Evolutionary conservation across 2,113 vertebrate species (phyloP).

Genomic region (Cranoglanis bouderius): DNA sequence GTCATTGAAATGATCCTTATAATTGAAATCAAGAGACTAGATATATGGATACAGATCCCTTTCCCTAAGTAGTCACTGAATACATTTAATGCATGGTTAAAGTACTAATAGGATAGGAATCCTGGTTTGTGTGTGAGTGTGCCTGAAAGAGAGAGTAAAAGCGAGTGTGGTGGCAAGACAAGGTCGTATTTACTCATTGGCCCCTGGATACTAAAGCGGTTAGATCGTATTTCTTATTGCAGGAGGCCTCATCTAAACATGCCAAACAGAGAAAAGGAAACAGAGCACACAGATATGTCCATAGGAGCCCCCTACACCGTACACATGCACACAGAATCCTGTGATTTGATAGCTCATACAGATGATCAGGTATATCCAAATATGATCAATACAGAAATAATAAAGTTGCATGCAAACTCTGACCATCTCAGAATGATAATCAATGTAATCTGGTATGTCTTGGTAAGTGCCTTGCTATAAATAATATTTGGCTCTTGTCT

Average conservation of each 20-base stretch:
- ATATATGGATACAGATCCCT: background rate
- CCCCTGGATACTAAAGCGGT: slow-evolving; percentile 32
- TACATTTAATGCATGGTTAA: background rate
- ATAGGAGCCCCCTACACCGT: background rate
- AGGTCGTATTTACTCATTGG: slow-evolving; percentile 21
- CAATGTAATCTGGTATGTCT: slow-evolving; percentile 24
- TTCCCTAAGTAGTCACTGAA: background rate
- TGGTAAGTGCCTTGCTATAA: slow-evolving; percentile 35
- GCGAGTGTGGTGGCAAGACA: background rate
- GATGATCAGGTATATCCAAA: background rate
- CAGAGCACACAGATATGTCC: slow-evolving; percentile 34
- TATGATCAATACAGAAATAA: background rate
- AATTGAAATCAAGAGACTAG: background rate
- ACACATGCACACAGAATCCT: background rate
- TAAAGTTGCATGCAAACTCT: background rate
- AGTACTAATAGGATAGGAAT: background rate
- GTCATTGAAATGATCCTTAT: background rate
- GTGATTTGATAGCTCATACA: background rate
- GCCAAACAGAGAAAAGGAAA: slow-evolving; percentile 35
- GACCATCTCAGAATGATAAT: background rate
- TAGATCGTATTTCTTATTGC: slow-evolving; percentile 46
- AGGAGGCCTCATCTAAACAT: slow-evolving; percentile 25
- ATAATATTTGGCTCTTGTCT: slow-evolving; percentile 44
- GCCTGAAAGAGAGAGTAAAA: background rate
- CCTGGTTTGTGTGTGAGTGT: background rate